Evolutionary conservation across 1,140 invertebrate genomes (phyloP), one percentile per base, ranked within the genome.

Genomic region (Cyrtorhinus lividipennis): DNA sequence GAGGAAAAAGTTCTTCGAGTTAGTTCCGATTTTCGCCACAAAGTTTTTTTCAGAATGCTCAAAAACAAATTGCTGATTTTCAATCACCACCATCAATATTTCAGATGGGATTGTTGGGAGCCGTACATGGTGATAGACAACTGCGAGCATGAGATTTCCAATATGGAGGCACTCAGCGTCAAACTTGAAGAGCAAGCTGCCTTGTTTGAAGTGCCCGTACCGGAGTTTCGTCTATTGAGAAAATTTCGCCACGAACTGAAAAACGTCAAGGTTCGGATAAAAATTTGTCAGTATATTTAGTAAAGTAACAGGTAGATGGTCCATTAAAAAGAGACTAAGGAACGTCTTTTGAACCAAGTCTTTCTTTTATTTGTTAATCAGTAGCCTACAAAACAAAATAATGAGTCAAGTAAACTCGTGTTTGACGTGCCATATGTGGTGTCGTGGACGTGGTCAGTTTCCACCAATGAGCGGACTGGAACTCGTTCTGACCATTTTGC

Each of bases 131-230:
- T 83, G 64, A 78, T 95, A 44, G 87, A 95, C 67, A 80, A 81
- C 64, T 78, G 86, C 2, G 77, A 92, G 69, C 66, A 75, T n/a
- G 81, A 87, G 68, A 78, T 92, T 15, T 30, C 70, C 0, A 71
- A 74, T 0, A 79, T 94, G 65, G 87, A 94, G 70, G 75, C 79
- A 1, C 82, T 88, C 56, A 80, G 90, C 67, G 69, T 76, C 0
- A 75, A 75, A 30, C 71, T 96, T 20, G 77, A 80, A n/a, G 82
- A 85, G 56, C 86, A 88, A 3, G 86, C 89, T 1, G 74, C 77
- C 24, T 78, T 96, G 24, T 95, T 96, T 73, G 93, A 96, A 71
- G 83, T 95, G 20, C 81, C 81, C 64, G 78, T 89, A 10, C 84
- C 86, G 0, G 91, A 95, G 68, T 87, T 88, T 68, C 87, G 85